These are phyloP conservation scores for Trididemnum nubilum DNA, from an alignment of 23 tunicate genomes.

Conservation along the genomic window DNA sequence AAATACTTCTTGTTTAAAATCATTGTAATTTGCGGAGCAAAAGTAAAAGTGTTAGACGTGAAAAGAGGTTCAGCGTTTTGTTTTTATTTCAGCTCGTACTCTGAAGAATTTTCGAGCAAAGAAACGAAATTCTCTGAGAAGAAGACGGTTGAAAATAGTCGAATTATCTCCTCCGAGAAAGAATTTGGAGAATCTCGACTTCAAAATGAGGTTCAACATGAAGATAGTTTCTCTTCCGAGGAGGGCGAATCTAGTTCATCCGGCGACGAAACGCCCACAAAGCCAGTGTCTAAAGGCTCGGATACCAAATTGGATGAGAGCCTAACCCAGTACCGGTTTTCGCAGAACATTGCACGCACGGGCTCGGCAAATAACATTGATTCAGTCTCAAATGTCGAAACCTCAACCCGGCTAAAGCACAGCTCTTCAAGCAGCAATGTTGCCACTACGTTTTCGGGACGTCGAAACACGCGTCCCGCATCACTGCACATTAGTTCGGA, in stretches of 20 bases:
- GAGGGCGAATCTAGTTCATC: constrained; percentile 49
- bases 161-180: constrained; percentile 8
- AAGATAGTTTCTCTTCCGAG: constrained; percentile 42
- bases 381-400: neutral
- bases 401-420: constrained; percentile 4
- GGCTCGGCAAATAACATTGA: neutral
- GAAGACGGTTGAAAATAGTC: neutral
- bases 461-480: constrained; percentile 57
- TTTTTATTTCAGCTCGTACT: neutral
- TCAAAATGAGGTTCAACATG: neutral
- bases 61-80: too few species aligned
- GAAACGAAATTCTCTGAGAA: constrained; percentile 12
- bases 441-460: neutral
- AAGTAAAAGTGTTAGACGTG: too few species aligned
- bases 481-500: constrained; percentile 57
- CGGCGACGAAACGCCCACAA: constrained; percentile 38
- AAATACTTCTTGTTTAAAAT: too few species aligned
- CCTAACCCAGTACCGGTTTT: neutral
- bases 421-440: constrained; percentile 44
- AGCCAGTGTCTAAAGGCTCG: neutral
- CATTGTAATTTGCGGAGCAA: too few species aligned
- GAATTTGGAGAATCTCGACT: neutral
- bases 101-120: neutral
- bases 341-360: constrained; percentile 28
- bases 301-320: constrained; percentile 6